Evolutionary conservation across 2,113 vertebrate species (phyloP), one percentile per base, ranked within the genome.

Genomic region (Haplochromis burtoni): DNA sequence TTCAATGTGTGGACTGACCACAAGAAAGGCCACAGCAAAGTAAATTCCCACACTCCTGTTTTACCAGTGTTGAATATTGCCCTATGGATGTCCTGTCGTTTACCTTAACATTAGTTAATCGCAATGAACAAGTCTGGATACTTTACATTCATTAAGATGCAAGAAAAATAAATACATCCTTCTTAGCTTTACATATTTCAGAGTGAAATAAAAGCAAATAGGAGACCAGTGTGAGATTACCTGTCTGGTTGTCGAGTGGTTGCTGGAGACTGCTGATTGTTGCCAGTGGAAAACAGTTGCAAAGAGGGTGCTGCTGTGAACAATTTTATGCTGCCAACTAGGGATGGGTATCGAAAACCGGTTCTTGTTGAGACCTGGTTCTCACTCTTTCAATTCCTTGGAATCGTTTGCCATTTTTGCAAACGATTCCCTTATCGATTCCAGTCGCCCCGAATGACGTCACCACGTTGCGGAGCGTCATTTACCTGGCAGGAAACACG

Each of bases 1-100:
- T 99, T 99, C 90, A 98, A 96, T 0, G 97, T 99, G 35, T 99
- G 98, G 98, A 98, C 98, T 1, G 97, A 98, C 83, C 98, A 98
- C 95, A 99, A 98, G 90, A 98, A 96, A 86, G 98, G 97, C 10
- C 98, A 99, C 91, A 98, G 96, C 93, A 99, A 99, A 94, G 94
- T 95, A 90, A 19, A 5, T 8, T 10, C 3, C 16, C 26, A 42
- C 61, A 26, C 10, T 38, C 3, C 35, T 63, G 21, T 6, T 40
- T 35, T 3, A 29, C 49, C n/a, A 82, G 57, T 35, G 10, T n/a
- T 35, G 61, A 66, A 38, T n/a, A 11, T 66, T 35, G 10, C 33
- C 10, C 33, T 38, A 8, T 19, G 61, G 33, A 66, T 63, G 31
- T 66, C 19, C 33, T 66, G 4, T 19, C 3, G 2, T 38, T 66